These are phyloP conservation scores for Choreutis nemorana DNA, from an alignment of 2,888 invertebrate genomes.

Conservation along the genomic window DNA sequence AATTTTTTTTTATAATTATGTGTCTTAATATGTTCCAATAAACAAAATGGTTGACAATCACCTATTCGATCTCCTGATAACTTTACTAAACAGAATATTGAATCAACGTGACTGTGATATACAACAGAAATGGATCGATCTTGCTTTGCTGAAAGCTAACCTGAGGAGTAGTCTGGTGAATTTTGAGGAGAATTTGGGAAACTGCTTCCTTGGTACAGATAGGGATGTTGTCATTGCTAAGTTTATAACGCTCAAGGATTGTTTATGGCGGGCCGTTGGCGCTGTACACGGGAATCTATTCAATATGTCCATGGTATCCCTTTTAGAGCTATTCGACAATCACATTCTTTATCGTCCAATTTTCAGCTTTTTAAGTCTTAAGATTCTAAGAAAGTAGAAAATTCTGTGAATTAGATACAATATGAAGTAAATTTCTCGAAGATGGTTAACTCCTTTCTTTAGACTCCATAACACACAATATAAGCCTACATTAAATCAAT, in stretches of 20 bases:
- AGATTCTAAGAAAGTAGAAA: too few relatives aligned
- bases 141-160: constrained; percentile 32
- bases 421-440: too few relatives aligned
- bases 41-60: constrained; percentile 19
- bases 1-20: too few relatives aligned
- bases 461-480: too few relatives aligned
- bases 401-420: too few relatives aligned
- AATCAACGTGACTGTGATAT: constrained; percentile 18
- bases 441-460: too few relatives aligned
- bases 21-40: too few relatives aligned
- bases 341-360: too few relatives aligned
- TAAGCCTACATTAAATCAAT: too few relatives aligned
- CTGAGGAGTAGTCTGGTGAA: constrained; percentile 25
- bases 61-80: constrained; percentile 17
- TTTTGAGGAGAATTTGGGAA: constrained; percentile 27
- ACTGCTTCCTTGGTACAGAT: constrained; percentile 18
- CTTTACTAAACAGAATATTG: constrained; percentile 21
- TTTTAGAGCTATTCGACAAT: not conserved
- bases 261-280: constrained; percentile 39
- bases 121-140: constrained; percentile 38
- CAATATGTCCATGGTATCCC: constrained; percentile 12
- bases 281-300: constrained; percentile 35
- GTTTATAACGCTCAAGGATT: constrained; percentile 31
- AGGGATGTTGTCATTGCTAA: constrained; percentile 22
- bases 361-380: too few relatives aligned